Conservation (phyloP, 2,113 vertebrate species). For the Misgurnus mizolepis region DNA sequence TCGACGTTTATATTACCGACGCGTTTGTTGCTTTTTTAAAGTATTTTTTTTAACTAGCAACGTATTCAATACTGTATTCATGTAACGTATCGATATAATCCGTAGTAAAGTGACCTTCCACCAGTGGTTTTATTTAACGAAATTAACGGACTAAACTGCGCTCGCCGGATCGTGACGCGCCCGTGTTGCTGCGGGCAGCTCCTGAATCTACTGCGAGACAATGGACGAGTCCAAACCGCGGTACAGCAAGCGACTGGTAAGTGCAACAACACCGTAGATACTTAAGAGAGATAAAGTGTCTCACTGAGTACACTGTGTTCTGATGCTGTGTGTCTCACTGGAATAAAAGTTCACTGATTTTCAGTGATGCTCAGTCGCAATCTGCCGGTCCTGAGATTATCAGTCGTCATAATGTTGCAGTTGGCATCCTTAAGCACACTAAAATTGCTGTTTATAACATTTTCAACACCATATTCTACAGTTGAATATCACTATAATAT, state of each 20-base stretch:
- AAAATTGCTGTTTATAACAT: too few relatives aligned
- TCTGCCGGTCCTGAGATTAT: too few relatives aligned
- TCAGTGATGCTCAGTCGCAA: too few relatives aligned
- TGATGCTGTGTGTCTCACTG: too few relatives aligned
- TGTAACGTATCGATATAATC: not conserved
- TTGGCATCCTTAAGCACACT: too few relatives aligned
- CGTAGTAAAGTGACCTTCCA: not conserved
- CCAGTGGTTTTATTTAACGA: not conserved
- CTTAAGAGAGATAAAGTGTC: not conserved
- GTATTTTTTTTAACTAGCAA: not conserved
- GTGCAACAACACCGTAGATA: constrained; percentile 53
- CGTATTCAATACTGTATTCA: not conserved
- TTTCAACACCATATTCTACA: too few relatives aligned
- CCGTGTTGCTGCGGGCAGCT: not conserved
- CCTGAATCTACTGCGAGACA: constrained; percentile 2
- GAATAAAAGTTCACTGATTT: too few relatives aligned
- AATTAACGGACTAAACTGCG: not conserved
- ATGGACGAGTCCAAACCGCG: constrained; percentile 82
- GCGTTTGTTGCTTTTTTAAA: not conserved
- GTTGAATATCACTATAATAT: too few relatives aligned
- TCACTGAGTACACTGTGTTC: not conserved
- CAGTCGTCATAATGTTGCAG: too few relatives aligned
- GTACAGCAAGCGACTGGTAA: constrained; percentile 92
- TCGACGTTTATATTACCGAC: not conserved
- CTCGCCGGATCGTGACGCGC: not conserved